phyloP scores from a whole-genome alignment of 2,797 vertebrate genomes.

The Mormyrus hasselquistii region DNA sequence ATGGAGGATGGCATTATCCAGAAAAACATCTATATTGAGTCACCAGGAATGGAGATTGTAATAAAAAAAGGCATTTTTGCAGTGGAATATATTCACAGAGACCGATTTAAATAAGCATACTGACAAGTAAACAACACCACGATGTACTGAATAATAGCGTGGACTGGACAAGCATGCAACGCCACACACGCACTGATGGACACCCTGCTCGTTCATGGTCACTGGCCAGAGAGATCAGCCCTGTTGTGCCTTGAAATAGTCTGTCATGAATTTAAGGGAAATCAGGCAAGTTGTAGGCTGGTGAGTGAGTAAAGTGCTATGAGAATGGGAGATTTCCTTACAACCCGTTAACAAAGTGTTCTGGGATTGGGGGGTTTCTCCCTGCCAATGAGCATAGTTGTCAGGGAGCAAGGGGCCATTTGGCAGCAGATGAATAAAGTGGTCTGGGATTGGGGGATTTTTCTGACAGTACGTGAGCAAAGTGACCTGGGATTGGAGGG shows the following conservation, averaged over 20 bases:
- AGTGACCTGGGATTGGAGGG: background rate
- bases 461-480: background rate
- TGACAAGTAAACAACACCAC: background rate
- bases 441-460: background rate
- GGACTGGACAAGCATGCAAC: background rate
- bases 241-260: background rate
- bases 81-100: background rate
- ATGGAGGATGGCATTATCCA: background rate
- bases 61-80: background rate
- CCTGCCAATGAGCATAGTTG: background rate
- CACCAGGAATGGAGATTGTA: background rate
- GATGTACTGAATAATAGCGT: background rate
- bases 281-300: background rate
- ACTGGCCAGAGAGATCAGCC: background rate
- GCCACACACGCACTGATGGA: background rate
- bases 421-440: slow-evolving; percentile 4
- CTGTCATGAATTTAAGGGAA: background rate
- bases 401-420: background rate
- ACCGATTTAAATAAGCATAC: background rate
- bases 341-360: background rate
- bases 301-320: background rate
- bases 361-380: background rate
- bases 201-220: background rate
- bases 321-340: background rate
- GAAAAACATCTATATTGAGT: background rate